phyloP scores from a whole-genome alignment of 2,888 invertebrate species.

The Vandiemenella viatica region DNA sequence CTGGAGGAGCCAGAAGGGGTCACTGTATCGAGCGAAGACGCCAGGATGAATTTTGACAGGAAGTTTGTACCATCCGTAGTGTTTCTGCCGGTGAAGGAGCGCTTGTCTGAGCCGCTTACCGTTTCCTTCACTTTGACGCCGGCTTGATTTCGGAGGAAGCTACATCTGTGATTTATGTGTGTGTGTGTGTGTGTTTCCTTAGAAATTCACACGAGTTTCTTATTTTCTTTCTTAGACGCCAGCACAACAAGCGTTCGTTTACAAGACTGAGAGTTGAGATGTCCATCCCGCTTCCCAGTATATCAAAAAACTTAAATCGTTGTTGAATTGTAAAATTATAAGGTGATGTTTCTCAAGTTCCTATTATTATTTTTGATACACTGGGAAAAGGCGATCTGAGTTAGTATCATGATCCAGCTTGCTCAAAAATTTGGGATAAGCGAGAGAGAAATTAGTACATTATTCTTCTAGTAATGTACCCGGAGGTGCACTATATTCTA shows the following conservation, averaged over 20 bases:
- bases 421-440: constrained; percentile 9
- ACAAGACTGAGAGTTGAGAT: constrained; percentile 17
- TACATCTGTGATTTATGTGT: constrained; percentile 33
- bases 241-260: constrained; percentile 9
- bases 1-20: constrained; percentile 49
- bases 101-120: constrained; percentile 71
- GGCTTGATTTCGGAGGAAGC: constrained; percentile 60
- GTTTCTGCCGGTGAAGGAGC: constrained; percentile 82
- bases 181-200: constrained; percentile 9
- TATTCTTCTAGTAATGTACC: constrained; percentile 1
- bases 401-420: constrained; percentile 13
- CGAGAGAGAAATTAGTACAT: background rate
- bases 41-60: constrained; percentile 16
- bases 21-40: constrained; percentile 31
- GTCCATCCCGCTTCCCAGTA: constrained; percentile 16
- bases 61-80: constrained; percentile 83
- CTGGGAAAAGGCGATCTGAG: constrained; percentile 13
- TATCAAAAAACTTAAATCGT: constrained; percentile 14
- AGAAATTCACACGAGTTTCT: constrained; percentile 9
- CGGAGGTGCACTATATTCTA: constrained; percentile 15
- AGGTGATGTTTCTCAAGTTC: constrained; percentile 17
- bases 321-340: constrained; percentile 15
- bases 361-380: constrained; percentile 16
- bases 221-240: constrained; percentile 13
- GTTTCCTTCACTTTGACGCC: constrained; percentile 89